Conservation (phyloP, 2,888 invertebrate species). For the Rhimphoctona megacephalus region DNA sequence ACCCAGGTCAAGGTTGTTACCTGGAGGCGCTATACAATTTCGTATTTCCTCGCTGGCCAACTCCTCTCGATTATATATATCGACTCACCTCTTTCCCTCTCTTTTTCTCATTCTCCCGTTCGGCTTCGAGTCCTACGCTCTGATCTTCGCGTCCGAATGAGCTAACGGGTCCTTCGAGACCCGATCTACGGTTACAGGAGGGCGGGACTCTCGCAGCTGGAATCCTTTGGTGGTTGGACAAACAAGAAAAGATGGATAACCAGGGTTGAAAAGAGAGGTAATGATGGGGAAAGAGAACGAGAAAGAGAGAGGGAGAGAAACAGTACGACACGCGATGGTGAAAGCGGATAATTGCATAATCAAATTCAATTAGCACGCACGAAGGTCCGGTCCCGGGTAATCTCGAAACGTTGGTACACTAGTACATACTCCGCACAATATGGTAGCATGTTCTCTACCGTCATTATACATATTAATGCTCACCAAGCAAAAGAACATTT, state of each 20-base stretch:
- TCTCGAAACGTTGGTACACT: slow-evolving; percentile 58
- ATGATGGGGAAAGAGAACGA: slow-evolving; percentile 60
- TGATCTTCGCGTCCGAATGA: slow-evolving; percentile 47
- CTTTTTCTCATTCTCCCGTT: slow-evolving; percentile 31
- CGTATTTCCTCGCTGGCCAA: slow-evolving; percentile 68
- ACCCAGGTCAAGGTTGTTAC: slow-evolving; percentile 76
- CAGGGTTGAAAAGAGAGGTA: slow-evolving; percentile 49
- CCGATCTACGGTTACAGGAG: slow-evolving; percentile 21
- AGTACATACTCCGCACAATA: slow-evolving; percentile 8
- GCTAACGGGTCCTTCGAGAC: slow-evolving; percentile 68
- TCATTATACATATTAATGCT: slow-evolving; percentile 24
- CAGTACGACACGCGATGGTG: slow-evolving; percentile 74
- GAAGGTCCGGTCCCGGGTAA: slow-evolving; percentile 69
- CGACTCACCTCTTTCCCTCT: slow-evolving; percentile 3
- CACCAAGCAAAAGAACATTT: neutral
- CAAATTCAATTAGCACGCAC: slow-evolving; percentile 77
- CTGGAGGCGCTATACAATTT: slow-evolving; percentile 71
- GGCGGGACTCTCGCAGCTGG: slow-evolving; percentile 52
- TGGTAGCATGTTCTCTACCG: slow-evolving; percentile 43
- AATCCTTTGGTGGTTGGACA: slow-evolving; percentile 44
- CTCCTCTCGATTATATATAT: slow-evolving; percentile 12
- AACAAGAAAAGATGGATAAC: slow-evolving; percentile 36
- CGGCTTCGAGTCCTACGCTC: neutral
- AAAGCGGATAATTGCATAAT: slow-evolving; percentile 78
- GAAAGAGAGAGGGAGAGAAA: slow-evolving; percentile 65